Conservation (phyloP, 2,113 vertebrate genomes). For the Probosciger aterrimus region DNA sequence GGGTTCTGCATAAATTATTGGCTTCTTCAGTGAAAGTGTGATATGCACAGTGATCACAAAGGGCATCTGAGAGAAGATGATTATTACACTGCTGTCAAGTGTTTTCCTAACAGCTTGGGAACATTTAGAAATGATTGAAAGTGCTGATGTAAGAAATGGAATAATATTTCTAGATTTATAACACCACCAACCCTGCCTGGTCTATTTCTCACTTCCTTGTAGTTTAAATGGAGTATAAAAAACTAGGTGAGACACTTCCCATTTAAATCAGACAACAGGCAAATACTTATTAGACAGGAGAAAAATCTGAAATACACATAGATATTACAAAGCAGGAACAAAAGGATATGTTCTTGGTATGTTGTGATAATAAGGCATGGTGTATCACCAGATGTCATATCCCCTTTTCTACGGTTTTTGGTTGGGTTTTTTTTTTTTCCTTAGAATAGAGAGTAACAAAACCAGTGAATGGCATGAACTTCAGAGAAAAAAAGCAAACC, state of each 20-base stretch:
- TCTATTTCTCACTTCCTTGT: neutral
- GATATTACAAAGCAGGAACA: neutral
- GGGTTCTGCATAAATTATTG: conserved; percentile 4
- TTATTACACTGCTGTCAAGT: neutral
- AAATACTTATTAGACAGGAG: neutral
- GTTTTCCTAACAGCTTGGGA: neutral
- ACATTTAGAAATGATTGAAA: neutral
- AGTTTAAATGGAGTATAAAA: neutral
- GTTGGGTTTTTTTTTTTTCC: neutral
- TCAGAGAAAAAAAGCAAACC: neutral
- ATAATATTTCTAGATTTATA: neutral
- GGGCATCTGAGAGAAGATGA: neutral
- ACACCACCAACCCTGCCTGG: neutral
- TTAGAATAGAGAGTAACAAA: neutral
- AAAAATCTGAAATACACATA: neutral
- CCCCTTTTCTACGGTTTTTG: neutral
- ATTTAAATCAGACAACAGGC: neutral
- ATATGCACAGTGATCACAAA: neutral
- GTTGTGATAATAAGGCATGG: neutral
- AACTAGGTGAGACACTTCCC: neutral
- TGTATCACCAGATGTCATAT: neutral
- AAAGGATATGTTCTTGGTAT: neutral
- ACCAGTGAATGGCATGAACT: neutral
- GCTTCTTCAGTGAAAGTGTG: neutral
- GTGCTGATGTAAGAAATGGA: neutral